Evolutionary conservation across 2,888 invertebrate species (phyloP).

Genomic region (Polyploca ridens): DNA sequence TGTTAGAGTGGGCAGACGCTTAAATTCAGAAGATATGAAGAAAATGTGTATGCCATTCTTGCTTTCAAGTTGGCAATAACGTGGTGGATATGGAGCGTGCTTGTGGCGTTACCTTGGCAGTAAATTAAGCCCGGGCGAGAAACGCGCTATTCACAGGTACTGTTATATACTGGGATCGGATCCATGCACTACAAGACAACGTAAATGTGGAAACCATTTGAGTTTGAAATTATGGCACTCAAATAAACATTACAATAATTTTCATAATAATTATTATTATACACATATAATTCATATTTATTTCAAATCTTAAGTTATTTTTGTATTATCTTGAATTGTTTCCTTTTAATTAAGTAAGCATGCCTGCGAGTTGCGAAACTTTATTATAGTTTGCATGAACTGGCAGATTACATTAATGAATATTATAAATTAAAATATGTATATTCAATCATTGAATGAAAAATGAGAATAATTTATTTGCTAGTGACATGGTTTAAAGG

Average conservation of each 20-base stretch:
- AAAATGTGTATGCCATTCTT: constrained; percentile 71
- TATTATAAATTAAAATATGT: too few relatives aligned
- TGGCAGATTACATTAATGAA: too few relatives aligned
- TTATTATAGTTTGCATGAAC: too few relatives aligned
- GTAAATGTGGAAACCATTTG: constrained; percentile 52
- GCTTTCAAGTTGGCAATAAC: constrained; percentile 83
- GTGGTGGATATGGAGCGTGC: constrained; percentile 79
- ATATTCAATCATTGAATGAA: too few relatives aligned
- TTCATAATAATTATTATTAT: too few relatives aligned
- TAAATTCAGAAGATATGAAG: constrained; percentile 71
- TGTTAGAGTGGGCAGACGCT: constrained; percentile 68
- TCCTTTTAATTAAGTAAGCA: too few relatives aligned
- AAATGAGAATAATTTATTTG: too few relatives aligned
- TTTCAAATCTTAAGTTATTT: too few relatives aligned
- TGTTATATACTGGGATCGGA: constrained; percentile 56
- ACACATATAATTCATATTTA: too few relatives aligned
- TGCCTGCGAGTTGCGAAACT: too few relatives aligned
- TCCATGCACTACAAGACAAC: constrained; percentile 54
- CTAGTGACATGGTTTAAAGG: too few relatives aligned
- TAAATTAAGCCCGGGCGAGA: constrained; percentile 75
- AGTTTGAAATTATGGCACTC: constrained; percentile 35
- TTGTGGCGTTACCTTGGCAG: constrained; percentile 79
- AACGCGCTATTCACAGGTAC: constrained; percentile 62
- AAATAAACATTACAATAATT: background rate
- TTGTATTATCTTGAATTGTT: too few relatives aligned